A percentile compares a stretch with the other conserved stretches of the same genome.
These are phyloP conservation scores for Callipepla californica DNA, from an alignment of 2,113 vertebrate genomes.

Conservation along the genomic window DNA sequence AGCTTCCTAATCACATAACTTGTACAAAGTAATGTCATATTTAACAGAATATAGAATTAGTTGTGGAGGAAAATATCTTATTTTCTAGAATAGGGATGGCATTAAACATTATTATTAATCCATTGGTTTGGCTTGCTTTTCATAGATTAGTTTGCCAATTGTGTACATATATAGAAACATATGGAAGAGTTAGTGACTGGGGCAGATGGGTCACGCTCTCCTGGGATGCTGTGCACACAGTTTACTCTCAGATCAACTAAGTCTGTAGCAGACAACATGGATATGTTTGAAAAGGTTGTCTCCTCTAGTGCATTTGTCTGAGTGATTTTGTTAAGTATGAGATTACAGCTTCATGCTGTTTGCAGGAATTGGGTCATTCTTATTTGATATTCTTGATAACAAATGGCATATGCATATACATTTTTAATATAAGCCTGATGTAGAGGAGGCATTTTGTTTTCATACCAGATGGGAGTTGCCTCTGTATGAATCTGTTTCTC, in stretches of 20 bases:
- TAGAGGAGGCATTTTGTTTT: background rate
- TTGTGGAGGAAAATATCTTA: background rate
- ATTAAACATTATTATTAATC: background rate
- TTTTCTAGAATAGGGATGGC: background rate
- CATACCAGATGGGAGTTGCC: background rate
- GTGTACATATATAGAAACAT: conserved; percentile 8
- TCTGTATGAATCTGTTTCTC: background rate
- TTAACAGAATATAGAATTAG: background rate
- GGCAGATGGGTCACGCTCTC: conserved; percentile 57
- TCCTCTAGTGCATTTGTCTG: background rate
- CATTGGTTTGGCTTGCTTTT: conserved; percentile 13
- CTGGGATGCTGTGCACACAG: background rate
- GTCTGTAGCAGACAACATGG: background rate
- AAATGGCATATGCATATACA: background rate
- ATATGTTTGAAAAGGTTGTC: background rate
- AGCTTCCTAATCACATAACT: background rate
- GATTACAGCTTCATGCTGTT: background rate
- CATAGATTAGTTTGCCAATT: background rate
- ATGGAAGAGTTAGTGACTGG: conserved; percentile 10
- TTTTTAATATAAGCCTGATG: background rate
- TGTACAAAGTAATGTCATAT: background rate
- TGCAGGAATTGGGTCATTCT: background rate
- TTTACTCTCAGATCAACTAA: background rate
- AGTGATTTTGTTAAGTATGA: background rate
- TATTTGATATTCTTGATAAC: background rate